Conservation (phyloP, 1,140 invertebrate species). For the Lasioglossum albipes region DNA sequence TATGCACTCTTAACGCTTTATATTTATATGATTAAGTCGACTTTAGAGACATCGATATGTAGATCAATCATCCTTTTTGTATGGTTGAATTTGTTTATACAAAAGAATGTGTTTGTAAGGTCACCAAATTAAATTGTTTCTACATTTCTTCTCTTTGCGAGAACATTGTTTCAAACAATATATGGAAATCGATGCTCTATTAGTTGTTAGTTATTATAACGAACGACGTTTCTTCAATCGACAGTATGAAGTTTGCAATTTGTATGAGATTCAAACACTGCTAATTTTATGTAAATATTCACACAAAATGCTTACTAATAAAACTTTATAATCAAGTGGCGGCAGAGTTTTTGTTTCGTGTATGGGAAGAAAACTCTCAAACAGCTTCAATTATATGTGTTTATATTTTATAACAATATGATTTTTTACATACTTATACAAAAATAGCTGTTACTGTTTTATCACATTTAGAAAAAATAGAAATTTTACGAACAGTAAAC, state of each 20-base stretch:
- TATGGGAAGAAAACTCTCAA: background rate
- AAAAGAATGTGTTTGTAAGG: background rate
- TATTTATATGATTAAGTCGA: slow-evolving; percentile 32
- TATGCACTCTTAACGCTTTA: slow-evolving; percentile 24
- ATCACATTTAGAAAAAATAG: slow-evolving; percentile 56
- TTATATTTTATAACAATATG: slow-evolving; percentile 63
- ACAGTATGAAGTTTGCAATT: slow-evolving; percentile 40
- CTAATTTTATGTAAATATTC: slow-evolving; percentile 61
- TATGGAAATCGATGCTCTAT: background rate
- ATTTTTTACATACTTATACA: slow-evolving; percentile 59
- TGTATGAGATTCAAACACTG: slow-evolving; percentile 41
- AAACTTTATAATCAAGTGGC: slow-evolving; percentile 52
- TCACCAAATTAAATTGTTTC: slow-evolving; percentile 18
- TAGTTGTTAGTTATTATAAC: slow-evolving; percentile 10
- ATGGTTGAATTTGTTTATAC: background rate
- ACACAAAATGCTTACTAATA: slow-evolving; percentile 63
- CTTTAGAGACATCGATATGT: slow-evolving; percentile 30
- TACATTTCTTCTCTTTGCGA: background rate
- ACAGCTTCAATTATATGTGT: slow-evolving; percentile 38
- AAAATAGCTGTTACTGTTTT: slow-evolving; percentile 69
- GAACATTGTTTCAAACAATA: background rate
- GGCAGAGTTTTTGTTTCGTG: background rate
- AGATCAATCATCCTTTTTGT: slow-evolving; percentile 17
- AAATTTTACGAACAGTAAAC: slow-evolving; percentile 48
- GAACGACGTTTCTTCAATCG: slow-evolving; percentile 15